Conservation (phyloP, 2,113 vertebrate genomes). For the Labrus mixtus region DNA sequence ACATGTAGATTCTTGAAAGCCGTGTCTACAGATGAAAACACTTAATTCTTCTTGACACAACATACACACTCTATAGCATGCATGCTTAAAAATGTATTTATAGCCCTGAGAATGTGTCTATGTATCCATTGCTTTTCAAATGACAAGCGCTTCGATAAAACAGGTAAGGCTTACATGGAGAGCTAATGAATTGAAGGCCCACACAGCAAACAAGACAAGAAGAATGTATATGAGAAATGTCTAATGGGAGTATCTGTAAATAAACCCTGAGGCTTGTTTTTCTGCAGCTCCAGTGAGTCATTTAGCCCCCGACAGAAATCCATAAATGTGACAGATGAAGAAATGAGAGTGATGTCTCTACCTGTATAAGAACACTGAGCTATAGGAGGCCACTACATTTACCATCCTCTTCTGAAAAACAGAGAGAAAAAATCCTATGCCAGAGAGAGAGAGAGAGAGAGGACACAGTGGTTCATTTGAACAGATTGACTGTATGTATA, state of each 20-base stretch:
- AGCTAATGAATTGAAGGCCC: constrained; percentile 43
- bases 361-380: constrained; percentile 57
- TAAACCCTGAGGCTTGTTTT: constrained; percentile 55
- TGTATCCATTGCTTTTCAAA: constrained; percentile 13
- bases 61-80: too few relatives aligned
- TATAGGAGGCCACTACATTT: constrained; percentile 38
- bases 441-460: constrained; percentile 3
- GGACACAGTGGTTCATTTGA: background rate
- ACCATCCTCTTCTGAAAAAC: constrained; percentile 38
- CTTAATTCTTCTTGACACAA: too few relatives aligned
- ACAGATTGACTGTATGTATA: background rate
- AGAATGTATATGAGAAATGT: constrained; percentile 55
- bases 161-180: background rate
- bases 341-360: constrained; percentile 65
- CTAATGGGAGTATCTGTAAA: constrained; percentile 60
- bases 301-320: constrained; percentile 64
- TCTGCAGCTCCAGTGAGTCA: constrained; percentile 40
- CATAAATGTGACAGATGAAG: constrained; percentile 71
- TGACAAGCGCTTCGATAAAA: too few relatives aligned
- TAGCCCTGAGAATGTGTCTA: too few relatives aligned
- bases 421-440: background rate
- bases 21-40: too few relatives aligned
- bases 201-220: constrained; percentile 50
- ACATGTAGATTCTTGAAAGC: too few relatives aligned
- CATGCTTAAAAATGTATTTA: too few relatives aligned